Percentiles rank a stretch among this genome's conserved stretches.
phyloP scores from a whole-genome alignment of 2,113 vertebrate species.

The Anser cygnoides region DNA sequence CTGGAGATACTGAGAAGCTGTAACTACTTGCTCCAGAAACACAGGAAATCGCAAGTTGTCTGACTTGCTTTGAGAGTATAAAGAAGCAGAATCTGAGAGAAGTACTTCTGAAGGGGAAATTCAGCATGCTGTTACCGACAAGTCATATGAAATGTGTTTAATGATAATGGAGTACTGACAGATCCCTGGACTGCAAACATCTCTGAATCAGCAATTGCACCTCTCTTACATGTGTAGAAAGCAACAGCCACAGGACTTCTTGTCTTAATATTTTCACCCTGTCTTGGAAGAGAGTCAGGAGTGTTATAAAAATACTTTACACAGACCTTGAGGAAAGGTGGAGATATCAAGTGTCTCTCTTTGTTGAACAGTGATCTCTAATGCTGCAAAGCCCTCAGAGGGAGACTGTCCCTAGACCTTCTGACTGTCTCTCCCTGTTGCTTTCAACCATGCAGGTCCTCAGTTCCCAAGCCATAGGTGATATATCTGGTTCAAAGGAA shows the following conservation, averaged over 20 bases:
- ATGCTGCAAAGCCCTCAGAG: neutral
- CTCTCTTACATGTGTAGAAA: neutral
- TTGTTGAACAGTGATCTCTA: neutral
- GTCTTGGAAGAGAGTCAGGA: neutral
- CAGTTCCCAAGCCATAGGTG: neutral
- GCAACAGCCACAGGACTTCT: neutral
- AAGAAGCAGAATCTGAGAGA: neutral
- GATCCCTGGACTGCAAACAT: neutral
- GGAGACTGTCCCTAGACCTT: neutral
- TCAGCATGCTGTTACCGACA: conserved; percentile 22
- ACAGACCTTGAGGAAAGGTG: neutral
- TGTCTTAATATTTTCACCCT: neutral
- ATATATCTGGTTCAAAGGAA: neutral
- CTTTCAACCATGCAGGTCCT: neutral
- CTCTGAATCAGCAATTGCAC: conserved; percentile 12
- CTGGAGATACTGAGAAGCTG: neutral
- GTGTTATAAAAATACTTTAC: neutral
- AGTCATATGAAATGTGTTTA: conserved; percentile 8
- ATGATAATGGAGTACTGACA: neutral
- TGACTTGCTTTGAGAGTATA: neutral
- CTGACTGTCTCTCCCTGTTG: neutral
- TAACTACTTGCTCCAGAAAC: neutral
- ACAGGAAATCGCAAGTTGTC: neutral
- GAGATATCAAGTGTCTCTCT: neutral
- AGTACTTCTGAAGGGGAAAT: conserved; percentile 8